phyloP scores from a whole-genome alignment of 2,113 vertebrate species.

The Manacus vitellinus region DNA sequence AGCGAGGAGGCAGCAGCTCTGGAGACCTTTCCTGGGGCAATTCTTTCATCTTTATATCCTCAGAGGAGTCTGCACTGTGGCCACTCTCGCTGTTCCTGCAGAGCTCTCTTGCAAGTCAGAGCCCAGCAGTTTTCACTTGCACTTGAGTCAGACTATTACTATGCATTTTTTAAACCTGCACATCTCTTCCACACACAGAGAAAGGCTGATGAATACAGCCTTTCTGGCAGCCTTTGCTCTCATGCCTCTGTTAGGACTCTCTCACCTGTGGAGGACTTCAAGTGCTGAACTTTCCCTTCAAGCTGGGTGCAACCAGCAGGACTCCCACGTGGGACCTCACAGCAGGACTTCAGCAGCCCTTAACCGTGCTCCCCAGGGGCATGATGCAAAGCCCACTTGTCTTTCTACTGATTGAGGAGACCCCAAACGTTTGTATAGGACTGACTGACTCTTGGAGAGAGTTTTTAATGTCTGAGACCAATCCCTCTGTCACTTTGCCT shows the following conservation, averaged over 20 bases:
- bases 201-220: not conserved
- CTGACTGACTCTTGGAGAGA: not conserved
- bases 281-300: not conserved
- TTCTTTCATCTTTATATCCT: not conserved
- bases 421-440: not conserved
- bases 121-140: not conserved
- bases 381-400: not conserved
- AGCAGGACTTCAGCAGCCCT: not conserved
- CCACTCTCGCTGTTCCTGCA: not conserved
- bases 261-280: not conserved
- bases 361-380: fast-evolving
- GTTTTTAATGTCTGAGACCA: not conserved
- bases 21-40: not conserved
- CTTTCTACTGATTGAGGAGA: not conserved
- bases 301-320: not conserved
- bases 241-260: not conserved
- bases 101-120: not conserved
- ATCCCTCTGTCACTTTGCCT: not conserved
- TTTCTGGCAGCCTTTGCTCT: not conserved
- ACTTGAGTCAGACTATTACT: not conserved
- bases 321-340: fast-evolving
- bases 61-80: fast-evolving
- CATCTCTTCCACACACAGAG: not conserved
- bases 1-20: not conserved
- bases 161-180: not conserved